These are phyloP conservation scores for Adoxophyes honmai DNA, from an alignment of 1,140 invertebrate genomes.

Conservation along the genomic window DNA sequence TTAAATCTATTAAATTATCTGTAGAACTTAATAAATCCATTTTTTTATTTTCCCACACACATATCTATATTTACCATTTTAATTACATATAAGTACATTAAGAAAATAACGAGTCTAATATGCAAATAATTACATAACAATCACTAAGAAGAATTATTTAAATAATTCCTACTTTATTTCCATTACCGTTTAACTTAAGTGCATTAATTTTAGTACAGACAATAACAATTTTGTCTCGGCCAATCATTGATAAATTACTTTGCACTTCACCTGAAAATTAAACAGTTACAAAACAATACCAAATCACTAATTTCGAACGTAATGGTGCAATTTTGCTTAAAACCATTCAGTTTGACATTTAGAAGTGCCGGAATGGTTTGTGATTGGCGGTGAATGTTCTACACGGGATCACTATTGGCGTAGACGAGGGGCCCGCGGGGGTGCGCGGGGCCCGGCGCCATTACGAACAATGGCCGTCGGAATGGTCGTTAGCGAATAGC, in stretches of 20 bases:
- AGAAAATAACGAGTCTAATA: no score
- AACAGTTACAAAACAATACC: slow-evolving; percentile 24
- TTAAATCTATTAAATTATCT: no score
- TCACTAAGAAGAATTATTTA: background rate
- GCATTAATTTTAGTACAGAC: no score
- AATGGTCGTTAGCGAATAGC: slow-evolving; percentile 72
- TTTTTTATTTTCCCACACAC: no score
- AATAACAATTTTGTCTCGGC: background rate
- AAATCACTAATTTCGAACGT: slow-evolving; percentile 28
- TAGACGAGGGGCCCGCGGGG: slow-evolving; percentile 58
- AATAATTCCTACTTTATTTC: no score
- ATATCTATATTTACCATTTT: no score
- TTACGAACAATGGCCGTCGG: slow-evolving; percentile 70
- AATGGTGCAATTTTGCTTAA: slow-evolving; percentile 55
- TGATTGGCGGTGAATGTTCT: slow-evolving; percentile 76
- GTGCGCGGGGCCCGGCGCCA: slow-evolving; percentile 64
- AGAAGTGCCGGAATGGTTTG: slow-evolving; percentile 75
- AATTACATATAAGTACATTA: no score
- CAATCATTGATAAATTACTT: slow-evolving; percentile 7
- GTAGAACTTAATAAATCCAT: no score
- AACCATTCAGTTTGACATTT: slow-evolving; percentile 70
- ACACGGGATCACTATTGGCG: slow-evolving; percentile 74
- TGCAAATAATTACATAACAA: no score
- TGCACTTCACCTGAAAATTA: slow-evolving; percentile 14
- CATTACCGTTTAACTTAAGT: no score